Evolutionary conservation across 2,113 vertebrate genomes (phyloP), one percentile per base, ranked within the genome.

Genomic region (Atrichornis clamosus): DNA sequence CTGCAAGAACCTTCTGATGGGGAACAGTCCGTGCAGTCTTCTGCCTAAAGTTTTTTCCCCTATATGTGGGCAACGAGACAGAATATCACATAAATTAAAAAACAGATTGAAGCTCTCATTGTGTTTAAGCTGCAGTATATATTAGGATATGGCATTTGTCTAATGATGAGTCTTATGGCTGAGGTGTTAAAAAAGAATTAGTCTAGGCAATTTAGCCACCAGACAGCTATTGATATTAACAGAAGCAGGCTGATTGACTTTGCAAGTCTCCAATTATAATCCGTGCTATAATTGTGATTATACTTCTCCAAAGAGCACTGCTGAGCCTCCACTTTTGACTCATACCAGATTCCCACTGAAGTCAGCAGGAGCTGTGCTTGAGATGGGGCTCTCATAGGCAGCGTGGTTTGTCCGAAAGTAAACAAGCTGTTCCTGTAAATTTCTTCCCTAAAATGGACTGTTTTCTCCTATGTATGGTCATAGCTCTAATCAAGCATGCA

Each of bases 41-140:
- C 93, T 95, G 87, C 84, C 91, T 89, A 84, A 94, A 81, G 19
- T 84, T 67, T 35, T 83, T 67, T 78, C 32, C 64, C 60, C 64
- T 56, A 60, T 77, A 93, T 90, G 92, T 95, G 90, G 90, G 95
- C 93, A 96, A 93, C 59, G 92, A 92, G 52, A 53, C 30, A 81
- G 93, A 95, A 89, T 95, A 95, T 89, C 83, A 72, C 60, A 72
- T 64, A 90, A 56, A 90, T 75, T 89, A 90, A 81, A 90, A 97
- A 93, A 91, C 93, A 96, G 94, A 97, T 95, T 96, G 95, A 96
- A 90, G 63, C 70, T 87, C 93, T 96, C 93, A 95, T 93, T 97
- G 95, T 96, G 80, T 93, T 97, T 96, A 95, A 89, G 47, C 44
- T 90, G 47, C 79, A 90, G 87, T 90, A 77, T 96, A 93, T 96